Percentiles rank a stretch among this genome's conserved stretches.
These are phyloP conservation scores for Theocolax elegans DNA, from an alignment of 1,140 invertebrate species.

Conservation along the genomic window DNA sequence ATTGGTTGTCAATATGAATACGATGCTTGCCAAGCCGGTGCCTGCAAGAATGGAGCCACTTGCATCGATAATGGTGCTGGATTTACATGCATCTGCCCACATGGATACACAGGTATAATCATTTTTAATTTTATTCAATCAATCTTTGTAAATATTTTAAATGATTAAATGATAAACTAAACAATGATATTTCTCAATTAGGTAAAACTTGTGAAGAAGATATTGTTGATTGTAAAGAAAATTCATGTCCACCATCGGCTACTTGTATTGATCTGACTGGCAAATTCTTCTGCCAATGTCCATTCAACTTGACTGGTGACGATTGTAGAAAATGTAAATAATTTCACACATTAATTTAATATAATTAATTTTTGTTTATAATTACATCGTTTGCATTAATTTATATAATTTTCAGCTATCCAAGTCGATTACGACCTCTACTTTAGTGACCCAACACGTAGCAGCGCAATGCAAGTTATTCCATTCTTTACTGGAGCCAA, in stretches of 20 bases:
- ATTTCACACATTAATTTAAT: not conserved
- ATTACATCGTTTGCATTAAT: not conserved
- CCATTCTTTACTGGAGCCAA: conserved; percentile 85
- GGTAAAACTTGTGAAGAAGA: conserved; percentile 93
- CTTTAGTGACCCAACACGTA: conserved; percentile 89
- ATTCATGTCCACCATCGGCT: conserved; percentile 93
- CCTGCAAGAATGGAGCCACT: conserved; percentile 92
- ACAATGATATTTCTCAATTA: conserved; percentile 24
- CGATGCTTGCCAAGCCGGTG: conserved; percentile 87
- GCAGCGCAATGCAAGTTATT: conserved; percentile 88
- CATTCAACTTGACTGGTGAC: conserved; percentile 95
- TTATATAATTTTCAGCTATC: conserved; percentile 75
- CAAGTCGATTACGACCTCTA: conserved; percentile 96
- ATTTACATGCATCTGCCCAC: conserved; percentile 87
- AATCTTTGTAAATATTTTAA: not conserved
- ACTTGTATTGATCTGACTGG: conserved; percentile 93
- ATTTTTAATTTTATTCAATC: conserved; percentile 36
- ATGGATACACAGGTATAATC: conserved; percentile 82
- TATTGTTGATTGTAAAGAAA: conserved; percentile 92
- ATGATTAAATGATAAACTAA: not conserved
- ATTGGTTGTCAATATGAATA: conserved; percentile 94
- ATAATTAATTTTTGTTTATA: too few relatives aligned
- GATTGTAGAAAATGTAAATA: conserved; percentile 92
- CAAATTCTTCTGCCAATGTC: conserved; percentile 94
- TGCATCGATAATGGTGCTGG: conserved; percentile 87